Conservation (phyloP, 2,888 invertebrate species). For the Helobdella robusta region DNA sequence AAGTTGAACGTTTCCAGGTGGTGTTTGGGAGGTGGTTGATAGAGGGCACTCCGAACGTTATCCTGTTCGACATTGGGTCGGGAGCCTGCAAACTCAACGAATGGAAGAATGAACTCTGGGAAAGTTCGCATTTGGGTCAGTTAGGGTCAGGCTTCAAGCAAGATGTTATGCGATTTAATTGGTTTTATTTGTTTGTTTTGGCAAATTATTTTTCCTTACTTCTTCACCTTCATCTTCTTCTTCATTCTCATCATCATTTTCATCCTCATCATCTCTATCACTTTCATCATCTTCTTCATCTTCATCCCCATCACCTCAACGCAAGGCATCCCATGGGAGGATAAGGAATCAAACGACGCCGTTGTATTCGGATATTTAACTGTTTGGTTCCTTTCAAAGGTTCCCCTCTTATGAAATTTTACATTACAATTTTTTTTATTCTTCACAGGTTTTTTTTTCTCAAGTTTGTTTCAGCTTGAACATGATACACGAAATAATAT, state of each 20-base stretch:
- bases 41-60: slow-evolving; percentile 96
- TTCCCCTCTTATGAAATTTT: slow-evolving; percentile 1
- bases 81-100: slow-evolving; percentile 90
- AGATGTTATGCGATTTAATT: too few species aligned
- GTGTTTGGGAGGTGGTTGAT: slow-evolving; percentile 97
- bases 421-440: not conserved
- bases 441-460: not conserved
- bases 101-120: slow-evolving; percentile 89
- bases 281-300: too few species aligned
- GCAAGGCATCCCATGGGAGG: slow-evolving; percentile 78
- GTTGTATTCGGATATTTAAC: slow-evolving; percentile 91
- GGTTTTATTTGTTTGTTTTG: too few species aligned
- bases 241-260: too few species aligned
- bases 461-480: not conserved
- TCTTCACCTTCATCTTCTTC: too few species aligned
- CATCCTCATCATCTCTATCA: too few species aligned
- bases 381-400: slow-evolving; percentile 80
- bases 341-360: slow-evolving; percentile 90
- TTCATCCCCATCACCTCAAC: too few species aligned
- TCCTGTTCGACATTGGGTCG: slow-evolving; percentile 91
- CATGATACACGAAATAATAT: slow-evolving; percentile 50
- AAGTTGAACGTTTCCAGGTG: slow-evolving; percentile 54
- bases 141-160: too few species aligned
- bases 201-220: too few species aligned
- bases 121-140: slow-evolving; percentile 45